phyloP scores from a whole-genome alignment of 2,888 invertebrate genomes.

The Phengaris arion region DNA sequence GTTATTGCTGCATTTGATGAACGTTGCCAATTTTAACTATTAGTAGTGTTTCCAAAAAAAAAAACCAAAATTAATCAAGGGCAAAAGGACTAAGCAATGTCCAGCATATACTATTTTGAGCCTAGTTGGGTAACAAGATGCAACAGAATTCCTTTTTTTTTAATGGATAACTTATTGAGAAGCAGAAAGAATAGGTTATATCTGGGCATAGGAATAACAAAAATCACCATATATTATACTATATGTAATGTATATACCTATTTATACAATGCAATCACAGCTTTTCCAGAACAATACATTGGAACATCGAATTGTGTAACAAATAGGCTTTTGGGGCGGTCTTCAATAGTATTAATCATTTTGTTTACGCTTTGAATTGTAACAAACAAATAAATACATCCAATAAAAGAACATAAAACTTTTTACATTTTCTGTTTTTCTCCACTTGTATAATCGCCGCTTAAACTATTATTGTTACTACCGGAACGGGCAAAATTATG shows the following conservation, averaged over 20 bases:
- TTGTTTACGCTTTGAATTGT: constrained; percentile 43
- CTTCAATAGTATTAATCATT: constrained; percentile 43
- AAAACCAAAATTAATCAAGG: not conserved
- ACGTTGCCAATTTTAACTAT: not conserved
- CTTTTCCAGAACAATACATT: constrained; percentile 23
- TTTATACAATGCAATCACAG: constrained; percentile 20
- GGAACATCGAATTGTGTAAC: constrained; percentile 15
- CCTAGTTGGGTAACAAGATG: too few relatives aligned
- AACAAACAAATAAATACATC: constrained; percentile 29
- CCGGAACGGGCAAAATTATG: not conserved
- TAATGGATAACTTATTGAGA: not conserved
- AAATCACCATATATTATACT: not conserved
- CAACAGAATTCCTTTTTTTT: too few relatives aligned
- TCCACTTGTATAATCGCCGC: not conserved
- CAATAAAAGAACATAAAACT: constrained; percentile 25
- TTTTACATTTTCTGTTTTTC: constrained; percentile 25
- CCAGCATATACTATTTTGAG: too few relatives aligned
- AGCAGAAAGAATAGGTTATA: not conserved
- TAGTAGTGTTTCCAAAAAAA: not conserved
- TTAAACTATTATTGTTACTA: constrained; percentile 25
- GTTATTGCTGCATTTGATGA: not conserved
- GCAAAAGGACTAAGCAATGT: too few relatives aligned
- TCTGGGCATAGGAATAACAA: not conserved
- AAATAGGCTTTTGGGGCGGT: constrained; percentile 18
- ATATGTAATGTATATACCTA: not conserved